Evolutionary conservation across 2,888 invertebrate genomes (phyloP).

Genomic region (Dexiosoma caninum): DNA sequence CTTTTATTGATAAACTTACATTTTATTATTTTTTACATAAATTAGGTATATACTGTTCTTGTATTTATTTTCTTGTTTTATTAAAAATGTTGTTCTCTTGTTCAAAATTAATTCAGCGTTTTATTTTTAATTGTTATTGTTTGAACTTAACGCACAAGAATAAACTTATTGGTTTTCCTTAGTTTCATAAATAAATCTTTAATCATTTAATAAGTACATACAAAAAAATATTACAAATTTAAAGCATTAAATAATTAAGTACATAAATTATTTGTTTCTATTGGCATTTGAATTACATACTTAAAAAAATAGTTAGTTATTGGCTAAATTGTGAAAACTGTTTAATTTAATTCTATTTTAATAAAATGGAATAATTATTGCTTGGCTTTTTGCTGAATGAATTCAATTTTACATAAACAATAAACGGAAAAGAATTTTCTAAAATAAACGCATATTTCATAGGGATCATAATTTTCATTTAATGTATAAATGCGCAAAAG

Average conservation of each 20-base stretch:
- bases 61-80: constrained; percentile 25
- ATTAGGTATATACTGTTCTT: constrained; percentile 51
- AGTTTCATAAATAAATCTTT: constrained; percentile 48
- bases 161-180: constrained; percentile 26
- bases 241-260: constrained; percentile 54
- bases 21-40: constrained; percentile 52
- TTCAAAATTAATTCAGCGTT: constrained; percentile 36
- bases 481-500: constrained; percentile 38
- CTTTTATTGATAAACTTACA: constrained; percentile 58
- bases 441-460: constrained; percentile 21
- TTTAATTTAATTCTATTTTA: constrained; percentile 9
- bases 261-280: constrained; percentile 30
- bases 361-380: constrained; percentile 57
- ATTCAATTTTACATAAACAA: neutral
- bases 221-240: constrained; percentile 6
- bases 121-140: constrained; percentile 8
- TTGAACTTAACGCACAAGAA: constrained; percentile 39
- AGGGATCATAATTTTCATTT: no score
- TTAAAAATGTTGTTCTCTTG: no score
- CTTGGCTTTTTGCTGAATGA: neutral
- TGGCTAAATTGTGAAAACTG: neutral
- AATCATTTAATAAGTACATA: constrained; percentile 56
- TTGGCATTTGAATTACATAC: neutral
- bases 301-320: neutral
- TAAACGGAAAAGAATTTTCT: neutral